Conservation (phyloP, 2,888 invertebrate species). For the Ophion costatus region DNA sequence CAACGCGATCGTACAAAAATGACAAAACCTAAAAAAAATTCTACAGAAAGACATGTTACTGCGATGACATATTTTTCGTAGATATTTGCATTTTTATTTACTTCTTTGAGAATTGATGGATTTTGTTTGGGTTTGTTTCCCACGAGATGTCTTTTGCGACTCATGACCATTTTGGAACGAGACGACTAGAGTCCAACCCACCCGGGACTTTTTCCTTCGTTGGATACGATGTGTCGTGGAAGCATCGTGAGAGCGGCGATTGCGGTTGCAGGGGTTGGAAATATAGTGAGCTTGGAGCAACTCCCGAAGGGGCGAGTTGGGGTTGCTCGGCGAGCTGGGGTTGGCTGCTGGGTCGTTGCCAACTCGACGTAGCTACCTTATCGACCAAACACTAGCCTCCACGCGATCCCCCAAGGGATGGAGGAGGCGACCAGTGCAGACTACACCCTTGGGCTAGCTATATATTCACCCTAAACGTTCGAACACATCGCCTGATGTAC, state of each 20-base stretch:
- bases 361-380: constrained; percentile 74
- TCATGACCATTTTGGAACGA: constrained; percentile 37
- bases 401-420: constrained; percentile 53
- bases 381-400: constrained; percentile 79
- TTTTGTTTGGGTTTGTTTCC: not conserved
- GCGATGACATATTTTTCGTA: not conserved
- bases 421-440: not conserved
- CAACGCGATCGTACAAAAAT: constrained; percentile 7
- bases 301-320: constrained; percentile 28
- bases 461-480: constrained; percentile 25
- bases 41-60: not conserved
- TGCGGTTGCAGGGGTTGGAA: constrained; percentile 19
- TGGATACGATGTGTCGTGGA: not conserved
- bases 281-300: not conserved
- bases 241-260: constrained; percentile 5
- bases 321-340: constrained; percentile 17
- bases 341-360: constrained; percentile 76
- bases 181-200: not conserved
- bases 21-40: not conserved
- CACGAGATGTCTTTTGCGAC: not conserved
- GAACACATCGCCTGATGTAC: constrained; percentile 27
- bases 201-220: not conserved
- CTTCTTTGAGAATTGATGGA: not conserved
- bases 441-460: constrained; percentile 25
- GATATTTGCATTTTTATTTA: not conserved